These are phyloP conservation scores for Eupristina koningsbergeri DNA, from an alignment of 1,140 invertebrate genomes.

Conservation along the genomic window DNA sequence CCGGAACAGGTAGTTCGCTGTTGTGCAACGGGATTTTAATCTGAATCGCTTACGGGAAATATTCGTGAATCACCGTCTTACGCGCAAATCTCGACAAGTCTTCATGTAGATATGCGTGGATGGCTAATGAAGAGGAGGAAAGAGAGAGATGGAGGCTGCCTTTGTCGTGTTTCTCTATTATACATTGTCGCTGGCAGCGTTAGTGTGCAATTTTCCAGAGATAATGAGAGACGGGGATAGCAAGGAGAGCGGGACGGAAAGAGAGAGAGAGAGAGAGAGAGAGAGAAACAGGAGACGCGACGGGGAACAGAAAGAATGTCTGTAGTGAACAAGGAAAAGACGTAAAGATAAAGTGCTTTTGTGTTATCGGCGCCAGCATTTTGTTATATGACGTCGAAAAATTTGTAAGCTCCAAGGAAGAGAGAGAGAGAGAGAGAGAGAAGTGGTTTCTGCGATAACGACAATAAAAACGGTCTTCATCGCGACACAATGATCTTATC, in stretches of 20 bases:
- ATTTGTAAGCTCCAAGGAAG: conserved; percentile 12
- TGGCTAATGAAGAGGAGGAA: neutral
- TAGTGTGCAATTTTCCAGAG: conserved; percentile 26
- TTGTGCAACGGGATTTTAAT: conserved; percentile 33
- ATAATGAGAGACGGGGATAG: conserved; percentile 23
- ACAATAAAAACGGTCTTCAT: neutral
- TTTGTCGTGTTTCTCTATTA: conserved; percentile 45
- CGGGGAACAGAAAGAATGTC: neutral
- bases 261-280: neutral
- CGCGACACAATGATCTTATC: neutral
- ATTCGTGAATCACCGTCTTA: conserved; percentile 42
- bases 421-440: neutral
- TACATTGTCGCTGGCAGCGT: neutral
- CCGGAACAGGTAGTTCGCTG: neutral
- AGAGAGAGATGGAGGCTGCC: neutral
- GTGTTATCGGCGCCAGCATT: conserved; percentile 15
- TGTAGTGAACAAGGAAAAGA: neutral
- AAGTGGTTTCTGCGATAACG: neutral
- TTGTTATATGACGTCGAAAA: conserved; percentile 24
- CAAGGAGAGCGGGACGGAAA: conserved; percentile 5
- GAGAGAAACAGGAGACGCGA: neutral
- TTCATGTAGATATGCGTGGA: neutral
- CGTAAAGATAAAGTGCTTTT: conserved; percentile 39
- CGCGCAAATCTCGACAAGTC: conserved; percentile 1
- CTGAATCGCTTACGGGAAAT: conserved; percentile 14